These are phyloP conservation scores for Amphilophus citrinellus DNA, from an alignment of 2,113 vertebrate species.

Conservation along the genomic window DNA sequence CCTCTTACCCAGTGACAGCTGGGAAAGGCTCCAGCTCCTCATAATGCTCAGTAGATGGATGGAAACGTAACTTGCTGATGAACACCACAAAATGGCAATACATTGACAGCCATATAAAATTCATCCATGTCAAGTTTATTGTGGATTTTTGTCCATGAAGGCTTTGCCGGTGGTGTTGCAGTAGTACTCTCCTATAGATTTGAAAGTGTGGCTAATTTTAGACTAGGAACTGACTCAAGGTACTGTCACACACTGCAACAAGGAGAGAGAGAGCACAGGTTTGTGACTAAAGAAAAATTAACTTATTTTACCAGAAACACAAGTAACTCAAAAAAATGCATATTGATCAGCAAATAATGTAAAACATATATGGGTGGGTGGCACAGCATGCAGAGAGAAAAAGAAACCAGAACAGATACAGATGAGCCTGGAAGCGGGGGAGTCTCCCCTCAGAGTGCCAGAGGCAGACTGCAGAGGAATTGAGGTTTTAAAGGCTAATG, in stretches of 20 bases:
- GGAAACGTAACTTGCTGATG: no score
- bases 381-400: background rate
- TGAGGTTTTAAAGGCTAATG: background rate
- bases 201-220: background rate
- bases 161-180: no score
- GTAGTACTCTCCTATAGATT: background rate
- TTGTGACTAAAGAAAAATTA: background rate
- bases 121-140: background rate
- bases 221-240: background rate
- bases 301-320: background rate
- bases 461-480: background rate
- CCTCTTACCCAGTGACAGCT: background rate
- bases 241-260: background rate
- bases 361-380: no score
- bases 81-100: no score
- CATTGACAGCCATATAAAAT: no score
- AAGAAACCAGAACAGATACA: background rate
- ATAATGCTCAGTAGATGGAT: background rate
- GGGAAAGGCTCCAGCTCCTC: background rate
- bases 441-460: constrained; percentile 2
- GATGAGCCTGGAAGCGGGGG: background rate
- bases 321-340: background rate
- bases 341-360: no score
- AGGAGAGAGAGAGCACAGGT: background rate
- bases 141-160: background rate